Conservation (phyloP, 2,113 vertebrate species). For the Myiozetetes cayanensis region DNA sequence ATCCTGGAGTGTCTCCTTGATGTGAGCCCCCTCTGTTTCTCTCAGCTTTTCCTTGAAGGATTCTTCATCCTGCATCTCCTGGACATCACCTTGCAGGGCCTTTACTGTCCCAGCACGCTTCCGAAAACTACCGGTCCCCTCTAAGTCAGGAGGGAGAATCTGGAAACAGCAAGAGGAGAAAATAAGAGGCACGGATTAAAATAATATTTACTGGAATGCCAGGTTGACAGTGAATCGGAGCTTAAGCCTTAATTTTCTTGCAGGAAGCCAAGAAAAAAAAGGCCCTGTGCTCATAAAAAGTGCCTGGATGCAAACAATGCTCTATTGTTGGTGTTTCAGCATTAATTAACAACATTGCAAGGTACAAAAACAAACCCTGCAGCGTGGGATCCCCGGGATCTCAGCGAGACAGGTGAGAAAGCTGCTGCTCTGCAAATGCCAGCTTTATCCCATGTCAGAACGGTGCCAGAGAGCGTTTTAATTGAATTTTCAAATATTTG, state of each 20-base stretch:
- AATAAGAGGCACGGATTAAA: not conserved
- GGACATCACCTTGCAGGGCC: slow-evolving; percentile 37
- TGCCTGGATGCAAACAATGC: slow-evolving; percentile 40
- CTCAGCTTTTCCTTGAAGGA: slow-evolving; percentile 71
- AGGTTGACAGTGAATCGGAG: not conserved
- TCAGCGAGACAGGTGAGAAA: slow-evolving; percentile 59
- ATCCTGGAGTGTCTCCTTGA: slow-evolving; percentile 77
- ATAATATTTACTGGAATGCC: not conserved
- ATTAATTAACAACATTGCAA: slow-evolving; percentile 27
- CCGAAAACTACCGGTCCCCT: not conserved
- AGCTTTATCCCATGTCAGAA: slow-evolving; percentile 48
- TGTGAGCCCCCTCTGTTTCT: slow-evolving; percentile 65
- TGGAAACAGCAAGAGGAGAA: slow-evolving; percentile 47
- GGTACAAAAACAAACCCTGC: slow-evolving; percentile 34
- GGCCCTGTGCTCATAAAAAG: not conserved
- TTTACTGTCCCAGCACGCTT: slow-evolving; percentile 16
- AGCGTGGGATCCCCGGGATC: slow-evolving; percentile 1
- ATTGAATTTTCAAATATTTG: slow-evolving; percentile 61
- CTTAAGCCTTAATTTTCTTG: slow-evolving; percentile 19
- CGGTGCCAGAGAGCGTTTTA: slow-evolving; percentile 50
- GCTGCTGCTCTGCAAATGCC: slow-evolving; percentile 53
- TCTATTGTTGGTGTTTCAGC: slow-evolving; percentile 45
- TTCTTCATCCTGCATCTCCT: slow-evolving; percentile 47
- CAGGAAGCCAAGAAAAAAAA: not conserved
- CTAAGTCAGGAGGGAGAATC: slow-evolving; percentile 67